phyloP scores from a whole-genome alignment of 2,888 invertebrate species.

The Aspidiotus rigidus region DNA sequence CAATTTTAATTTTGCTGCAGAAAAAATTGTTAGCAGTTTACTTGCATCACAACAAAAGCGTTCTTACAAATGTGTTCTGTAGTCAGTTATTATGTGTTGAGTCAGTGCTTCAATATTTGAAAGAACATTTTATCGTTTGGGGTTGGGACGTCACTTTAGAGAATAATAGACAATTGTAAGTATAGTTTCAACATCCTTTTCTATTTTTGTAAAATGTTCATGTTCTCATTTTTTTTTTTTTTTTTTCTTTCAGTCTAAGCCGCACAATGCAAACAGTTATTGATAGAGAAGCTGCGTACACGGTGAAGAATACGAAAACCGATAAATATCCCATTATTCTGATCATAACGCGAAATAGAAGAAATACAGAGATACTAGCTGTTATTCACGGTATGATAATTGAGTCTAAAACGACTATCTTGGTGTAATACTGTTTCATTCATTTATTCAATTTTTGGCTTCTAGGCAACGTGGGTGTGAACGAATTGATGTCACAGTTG shows the following conservation, averaged over 20 bases:
- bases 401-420: no score
- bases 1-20: conserved; percentile 47
- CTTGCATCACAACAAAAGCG: conserved; percentile 91
- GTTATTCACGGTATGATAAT: conserved; percentile 22
- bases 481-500: conserved; percentile 75
- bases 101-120: conserved; percentile 77
- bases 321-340: conserved; percentile 82
- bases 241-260: conserved; percentile 53
- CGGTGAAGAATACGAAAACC: conserved; percentile 72
- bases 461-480: conserved; percentile 72
- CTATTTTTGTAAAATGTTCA: neutral
- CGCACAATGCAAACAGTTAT: conserved; percentile 65
- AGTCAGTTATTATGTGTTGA: conserved; percentile 87
- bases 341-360: conserved; percentile 77
- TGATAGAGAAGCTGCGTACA: conserved; percentile 72
- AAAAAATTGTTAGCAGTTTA: conserved; percentile 88
- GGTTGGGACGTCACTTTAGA: conserved; percentile 94
- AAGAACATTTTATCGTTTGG: conserved; percentile 84
- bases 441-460: neutral
- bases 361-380: conserved; percentile 80
- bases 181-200: neutral
- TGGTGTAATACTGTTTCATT: neutral
- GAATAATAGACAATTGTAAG: conserved; percentile 69
- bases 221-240: neutral
- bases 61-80: conserved; percentile 93